phyloP scores from a whole-genome alignment of 2,113 vertebrate species.

The Eidolon helvum region DNA sequence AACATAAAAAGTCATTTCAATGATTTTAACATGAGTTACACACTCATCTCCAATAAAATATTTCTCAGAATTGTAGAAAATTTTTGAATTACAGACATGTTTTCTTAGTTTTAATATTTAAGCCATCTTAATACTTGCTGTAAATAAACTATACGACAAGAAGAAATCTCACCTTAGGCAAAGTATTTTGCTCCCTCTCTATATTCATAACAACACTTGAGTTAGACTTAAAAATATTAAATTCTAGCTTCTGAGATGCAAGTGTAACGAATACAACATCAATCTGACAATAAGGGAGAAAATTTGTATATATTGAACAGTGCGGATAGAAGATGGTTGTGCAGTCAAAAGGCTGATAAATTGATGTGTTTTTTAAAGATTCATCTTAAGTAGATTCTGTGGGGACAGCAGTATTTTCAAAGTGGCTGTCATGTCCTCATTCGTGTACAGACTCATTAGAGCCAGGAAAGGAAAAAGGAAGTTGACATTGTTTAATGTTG shows the following conservation, averaged over 20 bases:
- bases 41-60: not conserved
- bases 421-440: not conserved
- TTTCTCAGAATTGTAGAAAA: slow-evolving; percentile 33
- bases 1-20: not conserved
- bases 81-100: not conserved
- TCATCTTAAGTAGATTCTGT: not conserved
- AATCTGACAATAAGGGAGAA: not conserved
- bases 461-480: not conserved
- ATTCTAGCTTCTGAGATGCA: not conserved
- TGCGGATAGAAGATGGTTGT: not conserved
- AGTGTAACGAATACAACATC: not conserved
- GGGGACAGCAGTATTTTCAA: not conserved
- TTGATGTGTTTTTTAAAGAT: not conserved
- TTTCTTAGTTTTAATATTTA: not conserved
- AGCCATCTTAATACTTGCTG: not conserved
- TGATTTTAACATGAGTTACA: not conserved
- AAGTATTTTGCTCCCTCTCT: not conserved
- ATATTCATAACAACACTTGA: not conserved
- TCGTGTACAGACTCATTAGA: not conserved
- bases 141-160: not conserved
- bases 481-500: not conserved
- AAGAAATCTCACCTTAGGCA: not conserved
- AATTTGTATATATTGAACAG: not conserved
- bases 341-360: not conserved
- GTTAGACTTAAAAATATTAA: not conserved